These are phyloP conservation scores for Allophyes oxyacanthae DNA, from an alignment of 2,888 invertebrate genomes.

Conservation along the genomic window DNA sequence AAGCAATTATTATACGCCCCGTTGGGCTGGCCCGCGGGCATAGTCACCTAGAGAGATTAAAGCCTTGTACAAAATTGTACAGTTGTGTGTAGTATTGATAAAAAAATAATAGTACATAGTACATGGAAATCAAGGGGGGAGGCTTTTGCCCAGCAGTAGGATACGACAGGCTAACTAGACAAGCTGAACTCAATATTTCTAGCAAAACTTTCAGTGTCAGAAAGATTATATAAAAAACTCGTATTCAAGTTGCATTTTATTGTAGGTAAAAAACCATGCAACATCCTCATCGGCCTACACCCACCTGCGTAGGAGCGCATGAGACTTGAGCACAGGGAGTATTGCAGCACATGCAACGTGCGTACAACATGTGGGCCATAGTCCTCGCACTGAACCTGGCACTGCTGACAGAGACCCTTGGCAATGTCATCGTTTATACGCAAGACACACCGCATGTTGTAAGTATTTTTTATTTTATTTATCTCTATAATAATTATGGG, in stretches of 20 bases:
- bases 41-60: no score
- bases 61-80: no score
- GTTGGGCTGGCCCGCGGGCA: no score
- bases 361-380: constrained; percentile 66
- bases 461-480: constrained; percentile 40
- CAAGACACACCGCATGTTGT: constrained; percentile 72
- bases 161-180: constrained; percentile 10
- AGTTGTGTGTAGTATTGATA: no score
- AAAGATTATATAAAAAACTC: not conserved
- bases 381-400: constrained; percentile 64
- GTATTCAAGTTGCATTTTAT: not conserved
- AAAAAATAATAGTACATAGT: no score
- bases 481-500: no score
- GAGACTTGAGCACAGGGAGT: constrained; percentile 60
- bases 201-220: no score
- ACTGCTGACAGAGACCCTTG: constrained; percentile 65
- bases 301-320: constrained; percentile 40
- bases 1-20: no score
- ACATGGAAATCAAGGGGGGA: no score
- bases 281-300: constrained; percentile 53
- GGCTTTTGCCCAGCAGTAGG: no score
- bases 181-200: no score
- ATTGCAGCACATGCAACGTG: constrained; percentile 28
- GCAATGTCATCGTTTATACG: constrained; percentile 73
- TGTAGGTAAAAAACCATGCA: constrained; percentile 64